Evolutionary conservation across 2,888 invertebrate species (phyloP).

Genomic region (Harpalus rubripes): DNA sequence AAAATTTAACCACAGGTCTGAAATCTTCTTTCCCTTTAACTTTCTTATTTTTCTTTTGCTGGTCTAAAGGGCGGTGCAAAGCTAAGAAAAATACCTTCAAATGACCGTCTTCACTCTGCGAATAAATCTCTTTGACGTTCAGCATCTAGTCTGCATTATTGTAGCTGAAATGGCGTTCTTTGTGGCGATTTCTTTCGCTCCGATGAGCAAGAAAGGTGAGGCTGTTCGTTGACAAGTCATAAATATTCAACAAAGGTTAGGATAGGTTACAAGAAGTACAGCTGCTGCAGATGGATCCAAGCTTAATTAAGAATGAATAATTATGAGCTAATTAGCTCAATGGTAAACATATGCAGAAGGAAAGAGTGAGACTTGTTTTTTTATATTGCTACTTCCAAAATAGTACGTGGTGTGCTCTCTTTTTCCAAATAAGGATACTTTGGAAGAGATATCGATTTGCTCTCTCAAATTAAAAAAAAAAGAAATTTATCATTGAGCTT

Average conservation of each 20-base stretch:
- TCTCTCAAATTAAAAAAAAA: no score
- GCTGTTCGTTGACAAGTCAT: conserved; percentile 27
- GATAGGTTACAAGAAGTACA: conserved; percentile 16
- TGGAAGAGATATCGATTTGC: no score
- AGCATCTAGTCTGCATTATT: not conserved
- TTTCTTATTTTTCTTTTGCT: no score
- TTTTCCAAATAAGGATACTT: no score
- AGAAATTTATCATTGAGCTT: no score
- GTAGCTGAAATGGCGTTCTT: not conserved
- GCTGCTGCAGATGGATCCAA: conserved; percentile 32
- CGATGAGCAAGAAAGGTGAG: not conserved
- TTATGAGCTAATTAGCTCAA: conserved; percentile 3
- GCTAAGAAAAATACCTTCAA: not conserved
- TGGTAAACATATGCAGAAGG: not conserved
- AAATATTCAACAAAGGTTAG: conserved; percentile 40
- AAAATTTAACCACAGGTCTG: no score
- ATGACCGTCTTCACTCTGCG: not conserved
- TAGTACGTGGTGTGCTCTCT: no score
- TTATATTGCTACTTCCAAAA: no score
- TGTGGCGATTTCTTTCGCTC: not conserved
- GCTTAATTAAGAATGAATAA: conserved; percentile 1
- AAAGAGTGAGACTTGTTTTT: no score
- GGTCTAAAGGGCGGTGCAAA: not conserved
- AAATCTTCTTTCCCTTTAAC: no score
- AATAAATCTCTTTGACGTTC: not conserved